Percentiles rank a stretch among this genome's conserved stretches.
These are phyloP conservation scores for Dolichotis patagonum DNA, from an alignment of 2,113 vertebrate species.

Conservation along the genomic window DNA sequence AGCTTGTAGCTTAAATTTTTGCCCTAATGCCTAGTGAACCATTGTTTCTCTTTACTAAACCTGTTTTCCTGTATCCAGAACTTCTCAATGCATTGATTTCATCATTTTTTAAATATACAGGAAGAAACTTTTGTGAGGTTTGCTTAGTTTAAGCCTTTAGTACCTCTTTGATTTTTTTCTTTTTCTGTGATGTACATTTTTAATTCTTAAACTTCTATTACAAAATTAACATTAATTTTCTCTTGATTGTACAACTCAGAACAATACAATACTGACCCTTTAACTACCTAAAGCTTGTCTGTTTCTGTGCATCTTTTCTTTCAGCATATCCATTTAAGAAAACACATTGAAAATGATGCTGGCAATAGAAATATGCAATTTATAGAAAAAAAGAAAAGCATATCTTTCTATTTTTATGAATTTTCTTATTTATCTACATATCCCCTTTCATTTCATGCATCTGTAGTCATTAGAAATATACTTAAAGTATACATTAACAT, in stretches of 20 bases:
- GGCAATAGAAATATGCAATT: not conserved
- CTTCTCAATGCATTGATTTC: not conserved
- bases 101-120: not conserved
- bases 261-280: not conserved
- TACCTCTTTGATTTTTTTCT: not conserved
- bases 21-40: not conserved
- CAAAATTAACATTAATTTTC: not conserved
- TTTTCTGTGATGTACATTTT: not conserved
- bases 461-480: not conserved
- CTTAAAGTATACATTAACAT: not conserved
- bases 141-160: not conserved
- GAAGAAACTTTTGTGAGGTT: not conserved
- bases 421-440: not conserved
- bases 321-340: not conserved
- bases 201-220: not conserved
- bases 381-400: not conserved
- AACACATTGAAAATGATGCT: not conserved
- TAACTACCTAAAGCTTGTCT: not conserved
- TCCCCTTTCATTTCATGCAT: not conserved
- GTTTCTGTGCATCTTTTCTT: slow-evolving; percentile 12
- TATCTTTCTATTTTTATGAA: not conserved
- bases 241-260: not conserved
- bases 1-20: not conserved
- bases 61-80: not conserved
- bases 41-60: not conserved